Conservation (phyloP, 1,140 invertebrate species). For the Magallana ariakensis region DNA sequence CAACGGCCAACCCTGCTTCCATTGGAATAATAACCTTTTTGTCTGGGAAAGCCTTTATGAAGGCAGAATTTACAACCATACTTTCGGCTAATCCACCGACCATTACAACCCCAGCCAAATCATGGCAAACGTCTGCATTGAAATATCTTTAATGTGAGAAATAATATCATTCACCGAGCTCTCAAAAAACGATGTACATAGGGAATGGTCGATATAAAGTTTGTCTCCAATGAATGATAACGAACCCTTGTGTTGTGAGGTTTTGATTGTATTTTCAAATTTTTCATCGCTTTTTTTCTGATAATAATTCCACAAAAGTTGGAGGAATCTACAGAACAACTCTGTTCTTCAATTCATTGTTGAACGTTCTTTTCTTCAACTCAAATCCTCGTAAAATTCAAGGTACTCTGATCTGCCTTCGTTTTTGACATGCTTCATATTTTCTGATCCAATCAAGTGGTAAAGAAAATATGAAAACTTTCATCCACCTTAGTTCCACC, state of each 20-base stretch:
- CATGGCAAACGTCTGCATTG: not conserved
- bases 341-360: not conserved
- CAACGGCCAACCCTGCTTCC: conserved; percentile 35
- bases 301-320: not conserved
- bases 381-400: conserved; percentile 52
- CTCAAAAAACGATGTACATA: conserved; percentile 1
- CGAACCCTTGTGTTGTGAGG: not conserved
- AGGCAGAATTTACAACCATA: not conserved
- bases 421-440: conserved; percentile 35
- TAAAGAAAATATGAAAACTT: conserved; percentile 38
- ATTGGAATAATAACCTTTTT: conserved; percentile 36
- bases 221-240: not conserved
- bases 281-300: not conserved
- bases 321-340: conserved; percentile 11
- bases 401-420: conserved; percentile 42
- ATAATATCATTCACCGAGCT: not conserved
- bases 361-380: conserved; percentile 37
- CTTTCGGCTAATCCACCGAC: conserved; percentile 41
- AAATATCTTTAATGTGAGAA: conserved; percentile 13
- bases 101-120: conserved; percentile 11
- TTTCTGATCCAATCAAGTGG: conserved; percentile 28
- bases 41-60: conserved; percentile 25
- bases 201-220: not conserved
- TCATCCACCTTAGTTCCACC: conserved; percentile 50
- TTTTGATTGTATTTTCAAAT: not conserved